Conservation (phyloP, 2,888 invertebrate genomes). For the Cylindroiulus punctatus region DNA sequence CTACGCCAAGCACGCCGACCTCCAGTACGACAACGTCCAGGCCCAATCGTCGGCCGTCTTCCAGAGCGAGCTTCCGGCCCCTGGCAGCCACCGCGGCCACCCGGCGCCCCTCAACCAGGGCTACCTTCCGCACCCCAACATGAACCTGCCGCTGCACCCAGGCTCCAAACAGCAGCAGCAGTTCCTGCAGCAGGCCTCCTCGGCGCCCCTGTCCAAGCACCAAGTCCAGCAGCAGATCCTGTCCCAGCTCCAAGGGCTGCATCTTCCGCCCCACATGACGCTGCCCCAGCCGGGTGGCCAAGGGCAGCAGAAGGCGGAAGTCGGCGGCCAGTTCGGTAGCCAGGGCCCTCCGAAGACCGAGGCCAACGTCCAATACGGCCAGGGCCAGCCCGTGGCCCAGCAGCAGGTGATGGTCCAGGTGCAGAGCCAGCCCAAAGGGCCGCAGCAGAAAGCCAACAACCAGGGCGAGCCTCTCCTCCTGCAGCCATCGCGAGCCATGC, state of each 20-base stretch:
- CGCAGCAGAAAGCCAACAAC: conserved; percentile 54
- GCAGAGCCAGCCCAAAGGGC: conserved; percentile 55
- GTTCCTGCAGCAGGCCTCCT: conserved; percentile 23
- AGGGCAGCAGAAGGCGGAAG: conserved; percentile 25
- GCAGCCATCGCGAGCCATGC: conserved; percentile 54
- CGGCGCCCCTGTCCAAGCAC: neutral
- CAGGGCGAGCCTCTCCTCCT: neutral
- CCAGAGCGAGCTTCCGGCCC: conserved; percentile 39
- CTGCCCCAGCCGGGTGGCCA: neutral
- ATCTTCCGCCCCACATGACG: conserved; percentile 51
- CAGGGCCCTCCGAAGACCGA: neutral
- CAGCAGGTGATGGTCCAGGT: conserved; percentile 53
- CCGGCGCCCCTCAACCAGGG: conserved; percentile 44
- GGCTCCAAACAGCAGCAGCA: conserved; percentile 46
- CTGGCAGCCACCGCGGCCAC: neutral
- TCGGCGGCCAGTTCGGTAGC: conserved; percentile 54
- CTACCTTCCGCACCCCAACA: conserved; percentile 36
- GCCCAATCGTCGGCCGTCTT: conserved; percentile 35
- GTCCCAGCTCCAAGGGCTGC: conserved; percentile 49
- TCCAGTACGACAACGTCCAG: conserved; percentile 40
- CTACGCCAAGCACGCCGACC: conserved; percentile 50
- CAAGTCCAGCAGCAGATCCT: conserved; percentile 27
- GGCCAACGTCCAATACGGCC: conserved; percentile 6
- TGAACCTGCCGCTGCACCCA: conserved; percentile 44
- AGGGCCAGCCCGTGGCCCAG: conserved; percentile 55